phyloP scores from a whole-genome alignment of 2,797 vertebrate species.

The Sparidentex hasta region DNA sequence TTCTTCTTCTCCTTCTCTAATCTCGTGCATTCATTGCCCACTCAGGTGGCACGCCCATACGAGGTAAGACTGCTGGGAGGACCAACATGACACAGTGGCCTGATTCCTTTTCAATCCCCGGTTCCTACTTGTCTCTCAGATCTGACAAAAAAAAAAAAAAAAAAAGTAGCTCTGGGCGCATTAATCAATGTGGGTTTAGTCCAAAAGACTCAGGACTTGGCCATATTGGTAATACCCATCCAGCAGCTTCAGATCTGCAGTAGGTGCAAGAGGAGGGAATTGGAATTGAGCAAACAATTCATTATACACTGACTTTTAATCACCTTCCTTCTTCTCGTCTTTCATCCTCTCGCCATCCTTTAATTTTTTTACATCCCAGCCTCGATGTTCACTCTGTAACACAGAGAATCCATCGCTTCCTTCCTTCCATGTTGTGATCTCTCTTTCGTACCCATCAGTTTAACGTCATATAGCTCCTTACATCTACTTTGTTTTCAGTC shows the following conservation, averaged over 20 bases:
- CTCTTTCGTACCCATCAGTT: conserved; percentile 54
- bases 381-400: conserved; percentile 72
- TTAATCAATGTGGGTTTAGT: conserved; percentile 67
- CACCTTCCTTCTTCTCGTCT: conserved; percentile 63
- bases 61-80: conserved; percentile 86
- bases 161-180: conserved; percentile 57
- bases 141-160: conserved; percentile 67
- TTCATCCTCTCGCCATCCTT: conserved; percentile 60
- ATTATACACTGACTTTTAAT: conserved; percentile 90
- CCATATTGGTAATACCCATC: conserved; percentile 62
- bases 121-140: conserved; percentile 74
- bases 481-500: conserved; percentile 78
- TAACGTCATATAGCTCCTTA: conserved; percentile 64
- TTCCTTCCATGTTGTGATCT: conserved; percentile 60
- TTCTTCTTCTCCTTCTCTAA: conserved; percentile 87
- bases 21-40: conserved; percentile 88
- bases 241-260: conserved; percentile 75
- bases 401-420: conserved; percentile 60
- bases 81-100: conserved; percentile 82
- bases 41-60: conserved; percentile 88
- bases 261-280: conserved; percentile 73
- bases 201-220: conserved; percentile 57
- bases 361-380: conserved; percentile 85
- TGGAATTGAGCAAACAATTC: conserved; percentile 89
- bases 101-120: conserved; percentile 78